A percentile compares a stretch with the other conserved stretches of the same genome.
These are phyloP conservation scores for Melanostoma mellinum DNA, from an alignment of 2,888 invertebrate species.

Conservation along the genomic window DNA sequence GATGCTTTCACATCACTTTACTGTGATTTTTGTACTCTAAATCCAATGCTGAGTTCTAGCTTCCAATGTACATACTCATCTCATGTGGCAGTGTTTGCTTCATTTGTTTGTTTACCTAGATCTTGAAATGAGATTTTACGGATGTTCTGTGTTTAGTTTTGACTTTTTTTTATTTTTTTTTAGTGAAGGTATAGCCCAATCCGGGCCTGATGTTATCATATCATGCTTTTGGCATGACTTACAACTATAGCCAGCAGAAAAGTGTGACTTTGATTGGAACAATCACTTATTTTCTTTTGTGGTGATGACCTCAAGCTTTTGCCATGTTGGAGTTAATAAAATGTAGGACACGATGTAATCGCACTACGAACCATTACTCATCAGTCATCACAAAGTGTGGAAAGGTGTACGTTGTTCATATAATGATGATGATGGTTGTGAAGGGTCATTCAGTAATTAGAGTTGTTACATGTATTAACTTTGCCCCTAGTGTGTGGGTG, in stretches of 20 bases:
- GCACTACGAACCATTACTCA: conserved; percentile 43
- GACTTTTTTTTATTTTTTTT: conserved; percentile 7
- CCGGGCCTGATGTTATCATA: conserved; percentile 56
- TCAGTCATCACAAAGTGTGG: conserved; percentile 13
- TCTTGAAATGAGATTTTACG: conserved; percentile 42
- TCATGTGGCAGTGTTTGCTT: conserved; percentile 38
- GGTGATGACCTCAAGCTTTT: conserved; percentile 62
- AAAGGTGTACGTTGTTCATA: not conserved
- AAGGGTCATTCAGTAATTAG: conserved; percentile 55
- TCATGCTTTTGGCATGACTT: conserved; percentile 21
- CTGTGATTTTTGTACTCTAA: not conserved
- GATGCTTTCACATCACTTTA: conserved; percentile 18
- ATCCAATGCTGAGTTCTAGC: conserved; percentile 32
- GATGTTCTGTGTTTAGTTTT: conserved; percentile 31
- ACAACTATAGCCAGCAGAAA: conserved; percentile 19
- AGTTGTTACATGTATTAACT: conserved; percentile 30
- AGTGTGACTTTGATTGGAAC: conserved; percentile 37
- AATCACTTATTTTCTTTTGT: conserved; percentile 11
- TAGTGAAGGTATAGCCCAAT: conserved; percentile 11
- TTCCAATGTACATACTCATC: conserved; percentile 9
- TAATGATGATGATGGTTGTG: conserved; percentile 19
- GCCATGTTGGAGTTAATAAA: conserved; percentile 46
- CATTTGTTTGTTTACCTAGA: conserved; percentile 58
- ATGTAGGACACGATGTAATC: conserved; percentile 70
- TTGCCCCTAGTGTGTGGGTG: conserved; percentile 6